Evolutionary conservation across 1,140 invertebrate genomes (phyloP), one percentile per base, ranked within the genome.

Genomic region (Anastrepha obliqua): DNA sequence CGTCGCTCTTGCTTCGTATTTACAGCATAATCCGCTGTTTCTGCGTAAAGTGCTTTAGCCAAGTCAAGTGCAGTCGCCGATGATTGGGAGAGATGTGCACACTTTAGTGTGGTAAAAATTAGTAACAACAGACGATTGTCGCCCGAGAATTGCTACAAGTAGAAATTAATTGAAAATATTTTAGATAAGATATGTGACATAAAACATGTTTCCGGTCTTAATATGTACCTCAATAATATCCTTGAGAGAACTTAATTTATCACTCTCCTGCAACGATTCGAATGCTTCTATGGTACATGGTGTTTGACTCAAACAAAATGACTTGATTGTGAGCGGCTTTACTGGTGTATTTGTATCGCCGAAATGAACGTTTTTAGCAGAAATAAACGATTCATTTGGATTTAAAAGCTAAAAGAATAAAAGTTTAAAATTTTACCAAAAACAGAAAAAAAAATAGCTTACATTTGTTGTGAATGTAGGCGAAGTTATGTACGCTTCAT

Each of bases 21-120:
- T 81, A 94, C 89, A 2, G 95, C 95, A 91, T 94, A 94, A 6
- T 93, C 93, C 89, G 96, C 95, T 15, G 96, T 90, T 87, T 95
- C 94, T 88, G 94, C 93, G 87, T 95, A 96, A 15, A 97, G 91
- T 4, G 89, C 90, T 90, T 95, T 94, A 87, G 94, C 93, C 87
- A 94, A 89, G 60, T 94, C 94, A 9, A 96, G 91, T 87, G 95
- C 94, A 20, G 93, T 91, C 85, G 94, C 94, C 17, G 94, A 94
- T 90, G 94, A 93, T 65, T 92, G 93, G 78, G 94, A 94, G 3
- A 96, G 90, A 51, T 95, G 93, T 0, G 95, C 95, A 29, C 96
- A 94, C 91, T 95, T 96, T 93, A 96, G 94, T 47, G 95, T 92
- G 58, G 94, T 93, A 85, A 93, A 94, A 7, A 94, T 90, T 42